A percentile compares a stretch with the other conserved stretches of the same genome.
Evolutionary conservation across 2,888 invertebrate genomes (phyloP).

Genomic region (Lymantria monacha): DNA sequence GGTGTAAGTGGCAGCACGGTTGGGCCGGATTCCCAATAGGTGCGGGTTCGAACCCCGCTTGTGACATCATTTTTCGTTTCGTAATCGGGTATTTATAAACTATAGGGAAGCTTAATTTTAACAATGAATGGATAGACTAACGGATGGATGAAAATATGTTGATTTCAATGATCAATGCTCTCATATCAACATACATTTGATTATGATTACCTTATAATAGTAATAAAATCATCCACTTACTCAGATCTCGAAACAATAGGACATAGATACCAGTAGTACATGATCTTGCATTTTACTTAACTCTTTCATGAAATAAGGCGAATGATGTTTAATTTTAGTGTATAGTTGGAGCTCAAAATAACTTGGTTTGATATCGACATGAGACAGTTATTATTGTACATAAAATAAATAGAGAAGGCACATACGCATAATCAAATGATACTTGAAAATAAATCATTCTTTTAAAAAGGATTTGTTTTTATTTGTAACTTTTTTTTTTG

Average conservation of each 20-base stretch:
- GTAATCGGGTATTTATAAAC: too few species aligned
- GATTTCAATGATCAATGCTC: conserved; percentile 30
- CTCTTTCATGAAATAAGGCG: background rate
- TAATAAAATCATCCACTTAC: conserved; percentile 36
- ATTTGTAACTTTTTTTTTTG: too few species aligned
- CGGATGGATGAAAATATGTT: conserved; percentile 3
- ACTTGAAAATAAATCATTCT: too few species aligned
- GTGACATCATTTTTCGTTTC: too few species aligned
- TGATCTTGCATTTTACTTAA: conserved; percentile 3
- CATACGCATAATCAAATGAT: background rate
- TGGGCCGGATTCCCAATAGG: too few species aligned
- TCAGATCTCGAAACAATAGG: conserved; percentile 39
- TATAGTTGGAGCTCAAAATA: conserved; percentile 1
- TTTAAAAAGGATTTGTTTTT: too few species aligned
- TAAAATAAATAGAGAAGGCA: conserved; percentile 1
- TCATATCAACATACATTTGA: conserved; percentile 40
- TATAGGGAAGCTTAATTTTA: too few species aligned
- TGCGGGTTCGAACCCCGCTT: too few species aligned
- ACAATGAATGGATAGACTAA: too few species aligned
- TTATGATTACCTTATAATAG: conserved; percentile 47
- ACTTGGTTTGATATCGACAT: conserved; percentile 9
- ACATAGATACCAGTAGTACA: conserved; percentile 12
- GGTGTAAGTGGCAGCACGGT: too few species aligned
- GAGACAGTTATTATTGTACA: conserved; percentile 2
- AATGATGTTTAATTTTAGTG: background rate